phyloP scores from a whole-genome alignment of 2,113 vertebrate species.

The Nymphicus hollandicus region DNA sequence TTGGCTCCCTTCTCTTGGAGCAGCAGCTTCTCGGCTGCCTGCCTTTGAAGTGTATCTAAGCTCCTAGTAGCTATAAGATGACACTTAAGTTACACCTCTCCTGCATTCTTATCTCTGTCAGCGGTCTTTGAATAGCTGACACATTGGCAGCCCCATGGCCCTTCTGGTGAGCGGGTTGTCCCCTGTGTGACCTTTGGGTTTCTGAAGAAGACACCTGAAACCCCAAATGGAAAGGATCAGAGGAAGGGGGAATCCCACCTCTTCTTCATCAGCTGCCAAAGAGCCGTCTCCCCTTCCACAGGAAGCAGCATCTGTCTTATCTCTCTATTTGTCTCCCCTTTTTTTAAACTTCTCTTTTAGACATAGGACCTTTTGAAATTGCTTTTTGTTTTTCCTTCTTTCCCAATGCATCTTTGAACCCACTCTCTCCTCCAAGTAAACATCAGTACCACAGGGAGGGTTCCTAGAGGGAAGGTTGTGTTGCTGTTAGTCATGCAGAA shows the following conservation, averaged over 20 bases:
- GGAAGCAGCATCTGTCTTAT: slow-evolving; percentile 62
- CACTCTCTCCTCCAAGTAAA: neutral
- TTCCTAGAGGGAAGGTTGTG: neutral
- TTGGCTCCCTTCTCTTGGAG: neutral
- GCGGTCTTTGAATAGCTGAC: slow-evolving; percentile 70
- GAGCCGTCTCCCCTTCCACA: slow-evolving; percentile 9
- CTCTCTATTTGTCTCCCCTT: neutral
- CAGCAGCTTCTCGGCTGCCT: neutral
- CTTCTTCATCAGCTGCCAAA: slow-evolving; percentile 55
- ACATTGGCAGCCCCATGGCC: slow-evolving; percentile 36
- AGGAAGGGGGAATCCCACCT: slow-evolving; percentile 32
- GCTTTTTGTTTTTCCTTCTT: neutral
- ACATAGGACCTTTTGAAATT: neutral
- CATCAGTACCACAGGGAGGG: neutral
- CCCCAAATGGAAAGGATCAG: slow-evolving; percentile 59
- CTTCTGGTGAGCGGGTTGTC: slow-evolving; percentile 53
- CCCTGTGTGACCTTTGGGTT: slow-evolving; percentile 69
- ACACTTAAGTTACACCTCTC: slow-evolving; percentile 61
- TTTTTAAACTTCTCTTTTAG: neutral
- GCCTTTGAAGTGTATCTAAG: slow-evolving; percentile 73
- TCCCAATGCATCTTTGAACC: neutral
- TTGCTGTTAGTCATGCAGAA: neutral
- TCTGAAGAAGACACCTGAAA: slow-evolving; percentile 69
- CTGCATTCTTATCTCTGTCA: slow-evolving; percentile 68
- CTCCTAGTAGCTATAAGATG: slow-evolving; percentile 38